Evolutionary conservation across 1,140 invertebrate genomes (phyloP).

Genomic region (Diabrotica undecimpunctata): DNA sequence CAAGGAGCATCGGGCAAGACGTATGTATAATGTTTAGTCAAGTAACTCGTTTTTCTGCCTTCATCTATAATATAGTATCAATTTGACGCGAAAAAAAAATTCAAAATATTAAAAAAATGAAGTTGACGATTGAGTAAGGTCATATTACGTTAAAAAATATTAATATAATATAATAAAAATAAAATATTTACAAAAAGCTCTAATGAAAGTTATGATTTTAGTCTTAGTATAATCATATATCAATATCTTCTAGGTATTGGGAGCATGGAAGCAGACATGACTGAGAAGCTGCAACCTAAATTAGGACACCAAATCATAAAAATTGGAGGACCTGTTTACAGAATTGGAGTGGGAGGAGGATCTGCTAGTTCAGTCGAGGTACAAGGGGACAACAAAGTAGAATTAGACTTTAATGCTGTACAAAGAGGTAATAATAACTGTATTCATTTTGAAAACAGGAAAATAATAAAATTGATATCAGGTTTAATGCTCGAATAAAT

Average conservation of each 20-base stretch:
- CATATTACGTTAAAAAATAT: no score
- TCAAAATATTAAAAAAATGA: no score
- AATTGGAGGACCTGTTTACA: conserved; percentile 92
- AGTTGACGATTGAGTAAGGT: no score
- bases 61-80: no score
- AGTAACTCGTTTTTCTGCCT: no score
- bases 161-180: no score
- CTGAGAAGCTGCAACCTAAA: conserved; percentile 67
- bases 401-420: conserved; percentile 93
- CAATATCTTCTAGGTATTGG: conserved; percentile 62
- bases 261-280: conserved; percentile 76
- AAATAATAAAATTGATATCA: not conserved
- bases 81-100: no score
- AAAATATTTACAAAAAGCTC: no score
- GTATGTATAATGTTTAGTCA: no score
- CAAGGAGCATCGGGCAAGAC: no score
- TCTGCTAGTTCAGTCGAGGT: conserved; percentile 93
- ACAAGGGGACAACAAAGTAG: conserved; percentile 80
- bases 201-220: no score
- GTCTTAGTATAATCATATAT: no score
- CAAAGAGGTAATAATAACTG: conserved; percentile 60
- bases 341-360: conserved; percentile 96
- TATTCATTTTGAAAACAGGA: not conserved
- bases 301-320: conserved; percentile 87
- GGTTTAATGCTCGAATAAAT: not conserved